Conservation (phyloP, 2,113 vertebrate genomes). For the Myotis brandtii region DNA sequence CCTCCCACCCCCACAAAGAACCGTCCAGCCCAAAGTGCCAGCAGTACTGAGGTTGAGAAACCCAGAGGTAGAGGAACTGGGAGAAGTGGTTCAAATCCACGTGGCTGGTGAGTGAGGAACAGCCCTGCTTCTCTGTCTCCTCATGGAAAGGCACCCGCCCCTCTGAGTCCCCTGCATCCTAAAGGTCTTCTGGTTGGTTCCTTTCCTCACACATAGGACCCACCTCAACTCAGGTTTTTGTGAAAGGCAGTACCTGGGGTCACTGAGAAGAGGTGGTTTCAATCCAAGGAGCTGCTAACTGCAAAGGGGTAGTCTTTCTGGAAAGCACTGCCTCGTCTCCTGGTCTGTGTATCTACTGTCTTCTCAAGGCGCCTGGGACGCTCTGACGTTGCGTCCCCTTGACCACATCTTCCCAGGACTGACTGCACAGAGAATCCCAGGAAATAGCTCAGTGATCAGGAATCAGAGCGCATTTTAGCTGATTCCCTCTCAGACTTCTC, state of each 20-base stretch:
- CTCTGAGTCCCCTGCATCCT: not conserved
- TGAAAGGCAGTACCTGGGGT: not conserved
- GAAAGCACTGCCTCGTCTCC: not conserved
- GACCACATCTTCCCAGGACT: not conserved
- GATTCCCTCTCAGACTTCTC: not conserved
- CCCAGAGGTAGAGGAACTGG: not conserved
- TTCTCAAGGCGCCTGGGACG: not conserved
- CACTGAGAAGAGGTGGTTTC: not conserved
- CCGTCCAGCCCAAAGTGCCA: not conserved
- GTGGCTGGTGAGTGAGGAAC: not conserved
- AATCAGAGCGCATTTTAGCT: not conserved
- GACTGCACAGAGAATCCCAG: not conserved
- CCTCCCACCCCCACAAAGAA: not conserved
- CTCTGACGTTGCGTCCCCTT: not conserved
- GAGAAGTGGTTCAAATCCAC: not conserved
- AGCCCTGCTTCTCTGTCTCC: too few species aligned
- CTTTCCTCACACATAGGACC: not conserved
- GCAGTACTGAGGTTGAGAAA: not conserved
- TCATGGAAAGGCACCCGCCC: not conserved
- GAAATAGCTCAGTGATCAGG: not conserved
- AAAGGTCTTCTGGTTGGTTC: not conserved
- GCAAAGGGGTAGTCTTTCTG: not conserved
- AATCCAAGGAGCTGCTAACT: too few species aligned
- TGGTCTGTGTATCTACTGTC: not conserved
- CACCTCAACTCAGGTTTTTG: not conserved